Base-by-base conservation (phyloP, 2,888 invertebrate species). In the Steinernema carpocapsae region DNA sequence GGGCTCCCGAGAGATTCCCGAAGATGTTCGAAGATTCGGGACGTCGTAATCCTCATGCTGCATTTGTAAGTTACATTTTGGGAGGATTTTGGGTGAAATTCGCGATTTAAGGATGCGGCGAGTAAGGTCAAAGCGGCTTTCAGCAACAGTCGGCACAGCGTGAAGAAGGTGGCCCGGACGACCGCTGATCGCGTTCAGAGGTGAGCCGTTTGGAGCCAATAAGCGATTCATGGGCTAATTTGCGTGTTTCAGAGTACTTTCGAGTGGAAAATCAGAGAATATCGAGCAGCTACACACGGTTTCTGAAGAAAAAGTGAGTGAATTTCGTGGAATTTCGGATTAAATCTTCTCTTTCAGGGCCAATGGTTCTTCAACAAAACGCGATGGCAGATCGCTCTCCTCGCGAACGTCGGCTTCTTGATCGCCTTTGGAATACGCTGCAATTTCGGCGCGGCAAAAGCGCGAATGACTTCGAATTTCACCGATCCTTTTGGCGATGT, bases 381-480 rank as follows among this genome's bases (percentile, higher is more conserved):
- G 72, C 74, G 80, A 17, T 80, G 80, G 83, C 82, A 87, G 80
- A 81, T 89, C 75, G 88, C 89, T 52, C 73, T 88, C 71, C 78
- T 89, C 22, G 88, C 88, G 78, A 86, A 88, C 74, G 73, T 89
- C 19, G 89, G 89, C 14, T 88, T 89, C 80, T 79, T 89, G 71
- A 87, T 89, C 76, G 88, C 88, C 14, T 89, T 89, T 71, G 97
- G 97, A 19, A 97, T 97, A 92, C 92, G 97, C 76, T 96, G 95
- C 89, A 97, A 97, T 90, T 94, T 97, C 93, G 94, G 96, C 73
- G 94, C 97, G 90, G 96, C 97, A 51, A 95, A 96, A 88, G 91
- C 94, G 76, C 92, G 93, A 88, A 91, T 91, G 91, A 89, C 88
- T 37, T 86, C 87, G 74, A 81, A 83, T 72, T 82, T 79, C 56